Evolutionary conservation across 1,140 invertebrate species (phyloP).

Genomic region (Idris sp.): DNA sequence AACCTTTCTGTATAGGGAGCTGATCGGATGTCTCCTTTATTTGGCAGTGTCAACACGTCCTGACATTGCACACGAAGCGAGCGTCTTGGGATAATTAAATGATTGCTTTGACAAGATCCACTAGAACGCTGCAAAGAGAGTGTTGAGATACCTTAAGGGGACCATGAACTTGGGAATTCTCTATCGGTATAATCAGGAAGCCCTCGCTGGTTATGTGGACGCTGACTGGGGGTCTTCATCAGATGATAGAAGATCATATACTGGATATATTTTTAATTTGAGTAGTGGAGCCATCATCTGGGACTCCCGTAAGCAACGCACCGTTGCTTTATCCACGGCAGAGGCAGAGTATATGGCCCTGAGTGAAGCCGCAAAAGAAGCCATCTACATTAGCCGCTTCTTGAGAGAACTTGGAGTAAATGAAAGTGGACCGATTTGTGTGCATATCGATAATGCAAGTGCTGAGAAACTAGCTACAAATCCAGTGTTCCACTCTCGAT

Average conservation of each 20-base stretch:
- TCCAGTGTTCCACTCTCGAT: not conserved
- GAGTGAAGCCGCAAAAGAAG: not conserved
- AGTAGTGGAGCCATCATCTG: not conserved
- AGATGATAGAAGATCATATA: not conserved
- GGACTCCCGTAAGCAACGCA: not conserved
- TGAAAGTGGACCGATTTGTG: not conserved
- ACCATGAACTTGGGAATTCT: not conserved
- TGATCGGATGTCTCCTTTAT: too few species aligned
- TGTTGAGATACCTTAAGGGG: not conserved
- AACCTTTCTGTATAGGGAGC: too few species aligned
- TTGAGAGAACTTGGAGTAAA: not conserved
- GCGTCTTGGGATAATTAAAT: not conserved
- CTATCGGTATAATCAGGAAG: not conserved
- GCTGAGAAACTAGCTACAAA: constrained; percentile 1
- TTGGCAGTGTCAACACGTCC: too few species aligned
- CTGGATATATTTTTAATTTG: not conserved
- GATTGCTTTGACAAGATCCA: not conserved
- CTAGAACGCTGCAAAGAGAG: not conserved
- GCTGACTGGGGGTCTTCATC: not conserved
- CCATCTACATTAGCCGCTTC: not conserved
- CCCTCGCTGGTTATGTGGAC: not conserved
- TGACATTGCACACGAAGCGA: too few species aligned
- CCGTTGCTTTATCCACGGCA: not conserved
- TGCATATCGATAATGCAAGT: not conserved
- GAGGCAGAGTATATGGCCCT: constrained; percentile 1